Base-by-base conservation (phyloP, 1,140 invertebrate genomes). In the Plodia interpunctella region DNA sequence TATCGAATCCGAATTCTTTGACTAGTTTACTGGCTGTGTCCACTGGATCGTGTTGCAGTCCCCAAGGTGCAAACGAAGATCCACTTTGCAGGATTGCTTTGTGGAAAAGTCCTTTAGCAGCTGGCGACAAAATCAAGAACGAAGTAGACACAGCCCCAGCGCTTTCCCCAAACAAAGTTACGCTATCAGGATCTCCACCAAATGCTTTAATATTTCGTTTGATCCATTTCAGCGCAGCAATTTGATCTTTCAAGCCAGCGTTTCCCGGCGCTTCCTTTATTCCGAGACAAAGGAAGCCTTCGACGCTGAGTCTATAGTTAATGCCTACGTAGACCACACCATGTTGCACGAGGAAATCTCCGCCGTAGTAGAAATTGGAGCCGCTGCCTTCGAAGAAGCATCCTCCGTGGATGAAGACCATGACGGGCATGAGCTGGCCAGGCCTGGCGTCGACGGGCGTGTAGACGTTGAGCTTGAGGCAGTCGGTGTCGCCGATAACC, bases 401-500 rank as follows among this genome's bases (percentile, higher is more conserved):
- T 55, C 94, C 94, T 10, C 92, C 92, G 62, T 94, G 93, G 15
- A 95, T 90, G 74, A 89, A 94, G 3, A 94, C 90, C 90, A 94
- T 92, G 0, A 94, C 93, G 1, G 93, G 89, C 2, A 87, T 68
- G 28, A 76, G 59, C 11, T 63, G 17, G 44, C 53, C 21, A n/a
- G 54, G 49, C 0, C 59, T 35, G 13, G 38, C 15, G 1, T 61
- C 55, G 2, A 57, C 79, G 19, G 95, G 96, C 0, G 94, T 93
- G 76, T 96, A 97, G 9, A 97, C 91, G 77, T 97, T 97, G 2
- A 97, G 85, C 64, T 94, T 95, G 9, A 97, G 84, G 80, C 96
- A 97, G 84, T 97, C 95, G 69, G 95, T 94, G 35, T 88, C 91
- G 17, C 92, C 92, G 3, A 92, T 74, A 18, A 54, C 21, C 8